Evolutionary conservation across 1,140 invertebrate species (phyloP), one percentile per base, ranked within the genome.

Genomic region (Stegodyphus mimosarum): DNA sequence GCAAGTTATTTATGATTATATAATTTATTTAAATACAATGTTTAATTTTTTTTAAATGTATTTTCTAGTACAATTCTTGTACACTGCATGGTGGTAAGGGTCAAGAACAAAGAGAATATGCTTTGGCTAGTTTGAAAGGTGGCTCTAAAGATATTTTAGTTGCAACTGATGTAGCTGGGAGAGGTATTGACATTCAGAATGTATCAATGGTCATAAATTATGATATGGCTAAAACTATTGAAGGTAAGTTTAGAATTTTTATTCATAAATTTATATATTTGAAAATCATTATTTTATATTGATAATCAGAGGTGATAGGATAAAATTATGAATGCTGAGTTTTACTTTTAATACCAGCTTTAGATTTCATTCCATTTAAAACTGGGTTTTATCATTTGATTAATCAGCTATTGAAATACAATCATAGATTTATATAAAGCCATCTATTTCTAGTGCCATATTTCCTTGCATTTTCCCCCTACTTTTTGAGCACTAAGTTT

Each of bases 171-270:
- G 98, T 99, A 3, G 99, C 99, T 89, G 98, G 98, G 88, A 95
- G 98, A 94, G 99, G 99, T 97, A 99, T 99, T 87, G 98, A 99
- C 89, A 99, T 99, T 89, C 99, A 99, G 90, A 98, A 99, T 91
- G 98, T 99, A 0, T 98, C 97, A 1, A 93, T 99, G 91, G 98
- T 99, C 86, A 98, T 99, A 88, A 99, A 99, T 91, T 99, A 99
- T 88, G 99, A 99, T 90, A 99, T 99, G 98, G 97, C 98, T 0
- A 99, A 99, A 91, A 94, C 94, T 74, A 99, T 99, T 90, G 98
- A 99, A 93, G 94, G 94, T 94, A 91, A 88, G 87, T 87, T 70
- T 50, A 69, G 13, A 15, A 60, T 10, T 60, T 60, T 60, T 10
- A 5, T 60, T 15, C 5, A 10, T 60, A 33, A 10, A 15, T 60